phyloP scores from a whole-genome alignment of 2,797 vertebrate species.

The Streptopelia turtur region DNA sequence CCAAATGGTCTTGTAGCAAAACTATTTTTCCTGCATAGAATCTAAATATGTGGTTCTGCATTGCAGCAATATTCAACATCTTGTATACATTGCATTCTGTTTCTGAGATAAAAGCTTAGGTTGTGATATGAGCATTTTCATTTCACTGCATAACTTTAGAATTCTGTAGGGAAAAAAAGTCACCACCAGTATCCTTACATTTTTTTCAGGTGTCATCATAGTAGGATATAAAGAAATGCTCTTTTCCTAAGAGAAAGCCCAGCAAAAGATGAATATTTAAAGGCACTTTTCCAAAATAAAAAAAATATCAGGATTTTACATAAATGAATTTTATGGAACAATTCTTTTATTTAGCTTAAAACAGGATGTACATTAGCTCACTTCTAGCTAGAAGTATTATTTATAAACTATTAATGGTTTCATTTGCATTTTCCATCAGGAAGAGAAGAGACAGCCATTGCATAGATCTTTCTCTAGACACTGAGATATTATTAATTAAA shows the following conservation, averaged over 20 bases:
- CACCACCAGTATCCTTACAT: background rate
- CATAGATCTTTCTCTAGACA: constrained; percentile 47
- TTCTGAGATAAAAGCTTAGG: constrained; percentile 3
- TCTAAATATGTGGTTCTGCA: constrained; percentile 32
- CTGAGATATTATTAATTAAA: constrained; percentile 71
- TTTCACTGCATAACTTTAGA: background rate
- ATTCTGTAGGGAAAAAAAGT: background rate
- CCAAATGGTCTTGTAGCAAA: background rate
- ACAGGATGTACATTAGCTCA: constrained; percentile 1
- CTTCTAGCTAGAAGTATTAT: constrained; percentile 35
- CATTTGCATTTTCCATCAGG: constrained; percentile 71
- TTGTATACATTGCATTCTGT: background rate
- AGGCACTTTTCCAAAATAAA: constrained; percentile 37
- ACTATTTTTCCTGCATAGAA: background rate
- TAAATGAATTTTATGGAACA: constrained; percentile 8
- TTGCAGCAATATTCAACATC: constrained; percentile 20
- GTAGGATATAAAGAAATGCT: background rate
- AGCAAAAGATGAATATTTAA: constrained; percentile 43
- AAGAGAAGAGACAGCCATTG: constrained; percentile 31
- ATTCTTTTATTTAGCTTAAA: constrained; percentile 63
- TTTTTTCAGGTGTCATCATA: background rate
- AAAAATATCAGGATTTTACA: constrained; percentile 2
- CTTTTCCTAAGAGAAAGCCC: background rate
- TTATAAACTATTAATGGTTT: constrained; percentile 73
- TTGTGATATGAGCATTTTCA: background rate